Evolutionary conservation across 2,113 vertebrate species (phyloP).

Genomic region (Calyptomena viridis): DNA sequence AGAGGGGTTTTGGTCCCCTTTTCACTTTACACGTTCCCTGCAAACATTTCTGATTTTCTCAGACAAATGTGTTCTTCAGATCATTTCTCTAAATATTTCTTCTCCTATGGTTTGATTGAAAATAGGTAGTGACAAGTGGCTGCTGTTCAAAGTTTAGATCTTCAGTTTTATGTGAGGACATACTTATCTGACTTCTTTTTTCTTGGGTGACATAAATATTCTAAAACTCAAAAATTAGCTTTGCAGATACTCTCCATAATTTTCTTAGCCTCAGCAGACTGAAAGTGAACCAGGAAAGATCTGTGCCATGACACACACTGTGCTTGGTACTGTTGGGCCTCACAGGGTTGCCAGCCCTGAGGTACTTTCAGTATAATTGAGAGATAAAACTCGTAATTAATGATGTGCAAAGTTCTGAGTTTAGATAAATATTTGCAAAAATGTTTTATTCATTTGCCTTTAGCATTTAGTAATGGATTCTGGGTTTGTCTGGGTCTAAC

Average conservation of each 20-base stretch:
- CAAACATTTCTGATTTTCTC: background rate
- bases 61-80: background rate
- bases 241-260: background rate
- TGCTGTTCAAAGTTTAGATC: background rate
- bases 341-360: background rate
- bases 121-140: background rate
- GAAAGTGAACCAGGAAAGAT: background rate
- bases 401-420: background rate
- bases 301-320: background rate
- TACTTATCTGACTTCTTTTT: background rate
- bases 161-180: background rate
- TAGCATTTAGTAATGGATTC: background rate
- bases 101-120: background rate
- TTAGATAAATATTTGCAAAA: conserved; percentile 27
- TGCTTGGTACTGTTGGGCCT: background rate
- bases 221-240: background rate
- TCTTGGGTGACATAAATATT: background rate
- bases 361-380: background rate
- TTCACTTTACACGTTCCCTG: background rate
- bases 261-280: background rate
- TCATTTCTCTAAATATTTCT: background rate
- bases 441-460: conserved; percentile 1
- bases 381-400: conserved; percentile 23
- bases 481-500: background rate
- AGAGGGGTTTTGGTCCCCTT: background rate